A percentile compares a stretch with the other conserved stretches of the same genome.
Evolutionary conservation across 2,113 vertebrate genomes (phyloP).

Genomic region (Platysteira castanea): DNA sequence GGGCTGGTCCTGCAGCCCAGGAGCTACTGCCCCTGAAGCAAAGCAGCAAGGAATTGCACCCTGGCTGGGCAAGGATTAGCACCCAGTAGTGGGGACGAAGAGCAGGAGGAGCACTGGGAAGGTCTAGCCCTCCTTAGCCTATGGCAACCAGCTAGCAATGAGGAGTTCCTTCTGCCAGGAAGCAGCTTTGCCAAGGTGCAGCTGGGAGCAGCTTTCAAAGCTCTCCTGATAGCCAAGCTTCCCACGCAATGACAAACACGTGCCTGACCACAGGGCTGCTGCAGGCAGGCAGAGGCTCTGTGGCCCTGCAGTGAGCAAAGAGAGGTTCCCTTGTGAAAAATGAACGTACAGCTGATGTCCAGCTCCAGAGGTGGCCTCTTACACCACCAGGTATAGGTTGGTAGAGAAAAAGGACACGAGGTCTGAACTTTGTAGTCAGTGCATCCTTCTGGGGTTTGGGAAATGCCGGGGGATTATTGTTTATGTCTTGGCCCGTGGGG

Average conservation of each 20-base stretch:
- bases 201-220: neutral
- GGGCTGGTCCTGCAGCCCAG: neutral
- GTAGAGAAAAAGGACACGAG: neutral
- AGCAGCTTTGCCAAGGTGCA: neutral
- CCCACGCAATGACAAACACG: neutral
- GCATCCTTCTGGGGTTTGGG: neutral
- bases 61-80: neutral
- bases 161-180: neutral
- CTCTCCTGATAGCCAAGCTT: neutral
- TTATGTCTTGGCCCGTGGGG: fast-evolving
- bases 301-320: neutral
- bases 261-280: neutral
- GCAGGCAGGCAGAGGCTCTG: neutral
- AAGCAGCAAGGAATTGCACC: neutral
- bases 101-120: fast-evolving
- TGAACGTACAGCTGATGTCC: neutral
- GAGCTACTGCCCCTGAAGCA: neutral
- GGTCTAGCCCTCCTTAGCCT: neutral
- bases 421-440: neutral
- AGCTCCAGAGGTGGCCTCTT: neutral
- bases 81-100: neutral
- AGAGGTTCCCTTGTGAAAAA: neutral
- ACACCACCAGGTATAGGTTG: neutral
- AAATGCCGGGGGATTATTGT: neutral
- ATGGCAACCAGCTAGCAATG: neutral